These are phyloP conservation scores for Dexiosoma caninum DNA, from an alignment of 2,888 invertebrate genomes.

Conservation along the genomic window DNA sequence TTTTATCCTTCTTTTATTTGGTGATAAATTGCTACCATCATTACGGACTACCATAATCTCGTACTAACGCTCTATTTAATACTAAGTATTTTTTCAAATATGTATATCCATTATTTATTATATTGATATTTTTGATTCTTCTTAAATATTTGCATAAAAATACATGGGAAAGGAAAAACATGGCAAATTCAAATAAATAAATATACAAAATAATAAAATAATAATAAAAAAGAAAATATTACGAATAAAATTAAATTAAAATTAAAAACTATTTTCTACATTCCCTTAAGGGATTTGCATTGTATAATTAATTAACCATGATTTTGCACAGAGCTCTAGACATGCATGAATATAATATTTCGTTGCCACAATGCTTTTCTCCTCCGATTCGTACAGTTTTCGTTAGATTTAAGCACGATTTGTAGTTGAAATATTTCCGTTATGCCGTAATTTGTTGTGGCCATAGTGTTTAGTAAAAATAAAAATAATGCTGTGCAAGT, in stretches of 20 bases:
- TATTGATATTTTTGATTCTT: background rate
- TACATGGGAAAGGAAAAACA: background rate
- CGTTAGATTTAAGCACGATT: conserved; percentile 18
- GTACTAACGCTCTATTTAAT: conserved; percentile 4
- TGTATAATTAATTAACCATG: conserved; percentile 44
- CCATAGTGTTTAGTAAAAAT: background rate
- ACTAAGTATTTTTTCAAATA: conserved; percentile 15
- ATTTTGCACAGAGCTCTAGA: conserved; percentile 24
- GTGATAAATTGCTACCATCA: conserved; percentile 29
- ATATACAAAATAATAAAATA: conserved; percentile 29
- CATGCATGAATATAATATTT: conserved; percentile 18
- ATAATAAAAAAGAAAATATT: too few relatives aligned
- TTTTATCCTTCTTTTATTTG: conserved; percentile 17
- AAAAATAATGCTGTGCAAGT: background rate
- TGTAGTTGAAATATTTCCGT: conserved; percentile 13
- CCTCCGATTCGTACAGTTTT: background rate
- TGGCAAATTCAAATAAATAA: conserved; percentile 18
- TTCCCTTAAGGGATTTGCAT: conserved; percentile 29
- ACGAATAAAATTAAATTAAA: background rate
- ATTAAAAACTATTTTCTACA: conserved; percentile 5
- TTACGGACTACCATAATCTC: conserved; percentile 1
- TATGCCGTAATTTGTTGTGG: background rate
- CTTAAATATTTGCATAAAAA: conserved; percentile 17
- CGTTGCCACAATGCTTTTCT: background rate
- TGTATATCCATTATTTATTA: background rate